Base-by-base conservation (phyloP, 2,797 vertebrate species). In the Lophius americanus region DNA sequence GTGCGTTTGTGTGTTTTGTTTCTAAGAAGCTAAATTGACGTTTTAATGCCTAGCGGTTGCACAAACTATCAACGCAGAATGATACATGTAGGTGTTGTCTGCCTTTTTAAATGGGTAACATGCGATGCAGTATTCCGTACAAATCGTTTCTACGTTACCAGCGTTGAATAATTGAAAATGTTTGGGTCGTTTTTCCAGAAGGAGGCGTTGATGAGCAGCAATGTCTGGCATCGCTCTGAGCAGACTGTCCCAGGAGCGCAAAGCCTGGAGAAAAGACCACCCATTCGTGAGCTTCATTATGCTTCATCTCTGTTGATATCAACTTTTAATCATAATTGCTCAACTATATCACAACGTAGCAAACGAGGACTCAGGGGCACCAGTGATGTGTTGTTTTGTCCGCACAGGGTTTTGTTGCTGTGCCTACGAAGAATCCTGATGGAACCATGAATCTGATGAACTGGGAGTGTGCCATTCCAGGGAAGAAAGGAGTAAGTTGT, bases 361-460 rank as follows among this genome's bases (percentile, higher is more conserved):
- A 0, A 13, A 4, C 4, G 0, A 6, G 3, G 10, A 7, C 13
- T 57, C 23, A 0, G 7, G 12, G 9, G 53, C 9, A 4, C 2
- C 2, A 4, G 4, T 83, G 50, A 76, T 55, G 36, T 84, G 49
- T 70, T 49, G 7, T 44, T 44, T 51, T 73, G 14, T 70, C 42
- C 44, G 7, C 8, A 32, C 76, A 94, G 93, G 93, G 93, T 46
- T 94, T 93, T 83, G 93, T 94, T 54, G 93, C 93, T 41, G 93
- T 94, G 36, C 93, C 93, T 36, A 94, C 91, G 0, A 94, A 94
- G 82, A 94, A 94, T 71, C 90, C 92, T 1, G 92, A 94, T 87
- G 92, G 92, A 33, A 94, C 93, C 61, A 90, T 94, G 91, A 94
- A 94, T 63, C 86, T 94, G 75, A 94, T 94, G 93, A 94, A 94